phyloP scores from a whole-genome alignment of 2,888 invertebrate species.

The Drosophila infuscata region DNA sequence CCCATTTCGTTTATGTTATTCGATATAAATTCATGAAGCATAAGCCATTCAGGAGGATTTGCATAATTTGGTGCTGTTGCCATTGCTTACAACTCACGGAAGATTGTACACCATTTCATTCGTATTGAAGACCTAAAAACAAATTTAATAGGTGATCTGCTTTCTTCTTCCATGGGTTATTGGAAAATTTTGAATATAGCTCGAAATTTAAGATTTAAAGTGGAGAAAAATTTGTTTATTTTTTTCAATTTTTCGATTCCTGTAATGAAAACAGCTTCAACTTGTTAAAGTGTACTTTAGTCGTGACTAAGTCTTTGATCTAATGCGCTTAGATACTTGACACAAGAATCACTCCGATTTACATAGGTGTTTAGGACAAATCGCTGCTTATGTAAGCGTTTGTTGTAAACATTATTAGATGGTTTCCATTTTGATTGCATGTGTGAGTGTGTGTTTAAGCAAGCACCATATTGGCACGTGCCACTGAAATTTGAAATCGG shows the following conservation, averaged over 20 bases:
- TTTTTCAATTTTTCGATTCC: not conserved
- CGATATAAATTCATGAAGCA: slow-evolving; percentile 81
- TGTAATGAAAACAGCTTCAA: too few species aligned
- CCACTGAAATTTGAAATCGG: slow-evolving; percentile 44
- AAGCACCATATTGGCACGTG: slow-evolving; percentile 32
- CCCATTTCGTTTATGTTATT: slow-evolving; percentile 56
- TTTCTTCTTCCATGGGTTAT: not conserved
- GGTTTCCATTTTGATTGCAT: slow-evolving; percentile 1
- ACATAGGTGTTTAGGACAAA: not conserved
- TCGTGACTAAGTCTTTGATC: slow-evolving; percentile 18
- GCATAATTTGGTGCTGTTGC: slow-evolving; percentile 66
- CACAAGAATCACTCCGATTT: slow-evolving; percentile 1
- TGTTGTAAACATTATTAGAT: slow-evolving; percentile 26
- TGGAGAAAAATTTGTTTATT: not conserved
- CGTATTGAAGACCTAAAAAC: not conserved
- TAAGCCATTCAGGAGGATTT: slow-evolving; percentile 76
- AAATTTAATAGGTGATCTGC: too few species aligned
- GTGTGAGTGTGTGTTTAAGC: slow-evolving; percentile 3
- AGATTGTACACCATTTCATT: not conserved
- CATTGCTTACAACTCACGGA: slow-evolving; percentile 2
- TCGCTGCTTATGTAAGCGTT: slow-evolving; percentile 21
- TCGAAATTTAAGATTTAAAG: not conserved
- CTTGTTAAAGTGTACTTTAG: not conserved
- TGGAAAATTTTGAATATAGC: not conserved
- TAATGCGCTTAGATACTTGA: slow-evolving; percentile 24